Evolutionary conservation across 2,113 vertebrate genomes (phyloP).

Genomic region (Podarcis raffonei): DNA sequence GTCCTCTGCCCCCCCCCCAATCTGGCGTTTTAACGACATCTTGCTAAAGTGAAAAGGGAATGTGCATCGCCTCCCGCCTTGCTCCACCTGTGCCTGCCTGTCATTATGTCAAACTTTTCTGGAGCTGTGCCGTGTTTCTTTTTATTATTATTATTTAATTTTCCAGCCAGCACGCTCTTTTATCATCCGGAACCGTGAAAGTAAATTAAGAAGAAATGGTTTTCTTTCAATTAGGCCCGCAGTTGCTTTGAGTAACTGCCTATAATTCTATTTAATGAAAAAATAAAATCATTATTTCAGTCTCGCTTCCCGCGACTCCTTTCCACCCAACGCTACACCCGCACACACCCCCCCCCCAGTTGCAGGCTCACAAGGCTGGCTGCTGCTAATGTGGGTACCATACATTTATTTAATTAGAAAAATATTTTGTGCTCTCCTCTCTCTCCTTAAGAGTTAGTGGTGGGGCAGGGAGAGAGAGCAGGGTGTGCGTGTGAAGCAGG

Average conservation of each 20-base stretch:
- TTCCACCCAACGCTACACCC: too few relatives aligned
- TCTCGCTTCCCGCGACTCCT: constrained; percentile 61
- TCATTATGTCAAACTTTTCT: constrained; percentile 47
- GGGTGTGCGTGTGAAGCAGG: background rate
- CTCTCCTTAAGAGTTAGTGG: background rate
- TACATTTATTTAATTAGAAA: constrained; percentile 88
- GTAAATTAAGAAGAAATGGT: constrained; percentile 88
- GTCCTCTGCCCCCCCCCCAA: background rate
- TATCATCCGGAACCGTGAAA: constrained; percentile 86
- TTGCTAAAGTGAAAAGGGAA: constrained; percentile 21
- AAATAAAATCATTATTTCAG: constrained; percentile 86
- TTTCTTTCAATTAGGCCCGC: constrained; percentile 86
- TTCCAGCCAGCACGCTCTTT: constrained; percentile 76
- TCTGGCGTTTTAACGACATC: background rate
- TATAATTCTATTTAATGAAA: constrained; percentile 90
- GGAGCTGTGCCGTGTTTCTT: constrained; percentile 74
- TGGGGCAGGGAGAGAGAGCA: constrained; percentile 36
- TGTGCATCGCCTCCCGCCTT: background rate
- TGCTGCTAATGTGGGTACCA: constrained; percentile 74
- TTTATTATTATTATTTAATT: constrained; percentile 76
- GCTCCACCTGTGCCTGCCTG: constrained; percentile 60
- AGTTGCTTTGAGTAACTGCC: constrained; percentile 85
- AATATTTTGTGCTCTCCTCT: constrained; percentile 83
- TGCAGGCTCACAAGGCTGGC: constrained; percentile 77
- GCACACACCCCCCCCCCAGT: constrained; percentile 46